Base-by-base conservation (phyloP, 2,797 vertebrate genomes). In the Fundulus diaphanus region DNA sequence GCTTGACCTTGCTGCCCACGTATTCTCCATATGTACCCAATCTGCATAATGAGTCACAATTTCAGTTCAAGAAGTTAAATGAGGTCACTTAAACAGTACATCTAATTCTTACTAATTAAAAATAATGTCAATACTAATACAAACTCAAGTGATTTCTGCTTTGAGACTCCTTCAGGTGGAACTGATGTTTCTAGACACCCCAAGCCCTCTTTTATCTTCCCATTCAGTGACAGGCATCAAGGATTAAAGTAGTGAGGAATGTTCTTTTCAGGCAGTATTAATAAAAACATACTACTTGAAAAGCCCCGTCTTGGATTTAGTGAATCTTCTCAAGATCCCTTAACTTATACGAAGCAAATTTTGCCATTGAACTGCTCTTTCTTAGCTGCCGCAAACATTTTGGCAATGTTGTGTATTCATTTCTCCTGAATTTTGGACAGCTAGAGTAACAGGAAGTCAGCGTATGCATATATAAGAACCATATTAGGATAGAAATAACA, bases 211-310 rank as follows among this genome's bases (percentile, higher is more conserved):
- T 13, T 42, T 35, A 65, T 40, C 61, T 65, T 24, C 5, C 3
- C 16, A n/a, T 42, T 65, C 0, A 7, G 31, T 12, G 37, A 40
- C 37, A 42, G 37, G 22, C 37, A n/a, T 65, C 35, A 65, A 40
- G 9, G 33, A 40, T 37, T 65, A 65, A 40, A 40, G 61, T 85
- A 49, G 49, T 81, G 76, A 77, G 69, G 77, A 77, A 88, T 81
- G 76, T 71, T 86, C 65, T 76, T 76, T 70, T 74, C 20, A 44
- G 72, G 80, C 31, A 42, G 85, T 71, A 31, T 68, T 80, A 72
- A 88, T 89, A 70, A 89, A 89, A 86, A 77, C 20, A 24, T 65
- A 51, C 67, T 81, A 66, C 81, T 78, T 82, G 68, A 74, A 56
- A 78, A 81, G 52, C 54, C 35, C 69, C 37, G 35, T 73, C 74